Conservation (phyloP, 2,113 vertebrate species). For the Chamaea fasciata region DNA sequence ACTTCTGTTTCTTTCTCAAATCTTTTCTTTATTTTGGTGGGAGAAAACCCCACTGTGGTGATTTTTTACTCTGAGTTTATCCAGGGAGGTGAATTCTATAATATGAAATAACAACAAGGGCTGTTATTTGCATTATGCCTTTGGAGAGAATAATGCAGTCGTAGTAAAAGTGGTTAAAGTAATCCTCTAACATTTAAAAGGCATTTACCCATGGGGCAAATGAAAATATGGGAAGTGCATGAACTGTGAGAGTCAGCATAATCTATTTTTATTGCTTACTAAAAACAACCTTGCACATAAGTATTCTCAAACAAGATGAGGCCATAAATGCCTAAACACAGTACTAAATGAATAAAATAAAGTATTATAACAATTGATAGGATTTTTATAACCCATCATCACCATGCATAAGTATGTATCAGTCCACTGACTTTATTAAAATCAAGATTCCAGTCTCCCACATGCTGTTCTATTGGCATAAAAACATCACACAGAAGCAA, state of each 20-base stretch:
- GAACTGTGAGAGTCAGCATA: background rate
- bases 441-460: background rate
- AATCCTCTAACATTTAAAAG: constrained; percentile 1
- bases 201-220: background rate
- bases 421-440: constrained; percentile 15
- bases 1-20: background rate
- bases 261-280: background rate
- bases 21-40: background rate
- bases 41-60: background rate
- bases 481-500: background rate
- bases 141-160: background rate
- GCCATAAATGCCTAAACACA: background rate
- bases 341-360: constrained; percentile 20
- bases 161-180: background rate
- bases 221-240: background rate
- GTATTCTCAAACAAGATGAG: constrained; percentile 27
- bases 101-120: background rate
- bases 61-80: background rate
- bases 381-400: constrained; percentile 37
- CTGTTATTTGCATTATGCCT: background rate
- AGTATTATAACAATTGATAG: background rate
- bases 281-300: background rate
- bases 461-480: background rate
- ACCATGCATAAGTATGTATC: background rate
- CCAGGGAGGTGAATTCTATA: background rate